Conservation (phyloP, 1,140 invertebrate species). For the Meloidogyne hapla region DNA sequence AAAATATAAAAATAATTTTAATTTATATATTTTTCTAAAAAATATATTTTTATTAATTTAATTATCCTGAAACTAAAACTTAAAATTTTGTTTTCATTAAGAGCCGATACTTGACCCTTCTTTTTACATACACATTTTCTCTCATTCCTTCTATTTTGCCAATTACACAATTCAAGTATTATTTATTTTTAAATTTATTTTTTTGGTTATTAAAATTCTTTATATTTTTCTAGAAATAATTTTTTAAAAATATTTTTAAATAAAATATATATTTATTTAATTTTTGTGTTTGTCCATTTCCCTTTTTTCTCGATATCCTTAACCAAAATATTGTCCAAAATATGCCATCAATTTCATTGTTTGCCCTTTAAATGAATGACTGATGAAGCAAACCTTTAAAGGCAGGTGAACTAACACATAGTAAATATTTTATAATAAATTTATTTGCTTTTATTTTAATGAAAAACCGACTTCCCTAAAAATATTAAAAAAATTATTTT, state of each 20-base stretch:
- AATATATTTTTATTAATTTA: slow-evolving; percentile 7
- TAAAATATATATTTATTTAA: no score
- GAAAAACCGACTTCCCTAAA: no score
- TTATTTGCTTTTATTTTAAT: no score
- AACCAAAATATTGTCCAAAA: not conserved
- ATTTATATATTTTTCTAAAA: no score
- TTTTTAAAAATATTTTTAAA: no score
- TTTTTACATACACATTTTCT: not conserved
- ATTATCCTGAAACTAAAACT: slow-evolving; percentile 10
- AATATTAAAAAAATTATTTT: no score
- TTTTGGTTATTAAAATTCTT: not conserved
- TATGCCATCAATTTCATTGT: not conserved
- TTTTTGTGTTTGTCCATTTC: not conserved
- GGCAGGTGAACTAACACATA: not conserved
- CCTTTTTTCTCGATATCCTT: not conserved
- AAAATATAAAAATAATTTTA: not conserved
- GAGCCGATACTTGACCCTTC: not conserved
- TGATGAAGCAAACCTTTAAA: not conserved
- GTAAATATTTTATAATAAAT: no score
- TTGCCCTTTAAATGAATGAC: not conserved
- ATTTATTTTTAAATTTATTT: not conserved
- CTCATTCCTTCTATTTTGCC: not conserved
- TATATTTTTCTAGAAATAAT: no score
- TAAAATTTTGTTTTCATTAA: not conserved
- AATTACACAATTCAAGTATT: not conserved